Evolutionary conservation across 1,140 invertebrate genomes (phyloP), one percentile per base, ranked within the genome.

Genomic region (Pogonus chalceus): DNA sequence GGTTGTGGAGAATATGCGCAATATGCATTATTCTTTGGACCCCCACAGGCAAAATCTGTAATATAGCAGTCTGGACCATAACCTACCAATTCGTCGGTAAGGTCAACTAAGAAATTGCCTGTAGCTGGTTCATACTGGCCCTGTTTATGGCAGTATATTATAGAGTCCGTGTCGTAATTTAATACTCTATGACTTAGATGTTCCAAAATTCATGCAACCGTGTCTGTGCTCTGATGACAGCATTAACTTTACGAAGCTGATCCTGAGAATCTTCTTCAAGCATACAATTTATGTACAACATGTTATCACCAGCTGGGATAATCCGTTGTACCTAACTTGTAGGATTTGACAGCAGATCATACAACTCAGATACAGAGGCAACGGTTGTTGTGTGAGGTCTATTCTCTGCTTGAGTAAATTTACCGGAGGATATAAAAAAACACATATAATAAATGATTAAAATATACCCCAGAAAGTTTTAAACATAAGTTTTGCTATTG

Each of bases 391-490:
- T 64, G 58, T 65, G 58, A 7, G 56, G 21, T 56, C 59, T 35
- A 51, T 65, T 67, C 20, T 56, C 14, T 31, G 26, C 26, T 31
- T 31, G 26, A 31, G 26, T 14, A 14, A 31, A 14, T 31, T 63
- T 66, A 1, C 68, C 63, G 4, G 26, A 31, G 26, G 4, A 14
- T 14, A 43, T 43, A 43, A 43, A 10, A 43, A 12, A 43, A 43
- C 26, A 31, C 26, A n/a, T n/a, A n/a, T n/a, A n/a, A n/a, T n/a
- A n/a, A n/a, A n/a, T 31, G 14, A 7, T 31, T 43, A 10, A 43
- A 10, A 43, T 4, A 65, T 69, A 2, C 69, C 66, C 67, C 65
- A 69, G 54, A 69, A 63, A 1, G 59, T 62, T 52, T 70, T 70
- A 24, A 68, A 55, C 39, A 63, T 62, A 14, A 67, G 37, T 61